Evolutionary conservation across 2,888 invertebrate species (phyloP), one percentile per base, ranked within the genome.

Genomic region (Furcula furcula): DNA sequence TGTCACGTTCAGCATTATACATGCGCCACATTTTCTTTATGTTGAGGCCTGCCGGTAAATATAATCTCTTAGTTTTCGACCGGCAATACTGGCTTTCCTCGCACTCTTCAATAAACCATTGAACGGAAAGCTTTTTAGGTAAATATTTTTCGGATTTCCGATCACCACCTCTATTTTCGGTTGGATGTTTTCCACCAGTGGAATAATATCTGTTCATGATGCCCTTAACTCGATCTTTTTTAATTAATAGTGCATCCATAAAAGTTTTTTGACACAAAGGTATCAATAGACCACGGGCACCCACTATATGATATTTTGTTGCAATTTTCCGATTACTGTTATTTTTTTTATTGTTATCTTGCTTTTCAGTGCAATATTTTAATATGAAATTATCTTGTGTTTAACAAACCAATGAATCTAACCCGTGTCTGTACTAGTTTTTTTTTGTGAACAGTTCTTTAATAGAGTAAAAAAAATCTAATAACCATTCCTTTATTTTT

Each of bases 151-250:
- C 18, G 19, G 22, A 26, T 22, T 25, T 40, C 13, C 40, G 31
- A 29, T 49, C 49, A 31, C 45, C 49, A 19, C 49, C 49, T 27
- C 49, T 20, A 22, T 36, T 45, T 31, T 49, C 31, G 23, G 23
- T 31, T 25, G 31, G 16, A 16, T 3, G 16, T 18, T 19, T 34
- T 27, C 34, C 44, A n/a, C 26, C 34, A 21, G 18, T 34, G 11
- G 9, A 16, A 16, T 29, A 40, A 34, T 39, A 34, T 36, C 39
- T 33, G 10, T 20, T 36, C 43, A 43, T 29, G 5, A 36, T 29
- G 6, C 39, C 41, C 9, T 42, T 25, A 4, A 42, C 29, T 10
- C 42, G 16, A 18, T 38, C 37, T 33, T 38, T 38, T 18, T 35
- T 38, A 15, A 42, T 27, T 22, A 25, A 4, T 7, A 42, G 21